Evolutionary conservation across 2,888 invertebrate species (phyloP).

Genomic region (Dorcus parallelipipedus): DNA sequence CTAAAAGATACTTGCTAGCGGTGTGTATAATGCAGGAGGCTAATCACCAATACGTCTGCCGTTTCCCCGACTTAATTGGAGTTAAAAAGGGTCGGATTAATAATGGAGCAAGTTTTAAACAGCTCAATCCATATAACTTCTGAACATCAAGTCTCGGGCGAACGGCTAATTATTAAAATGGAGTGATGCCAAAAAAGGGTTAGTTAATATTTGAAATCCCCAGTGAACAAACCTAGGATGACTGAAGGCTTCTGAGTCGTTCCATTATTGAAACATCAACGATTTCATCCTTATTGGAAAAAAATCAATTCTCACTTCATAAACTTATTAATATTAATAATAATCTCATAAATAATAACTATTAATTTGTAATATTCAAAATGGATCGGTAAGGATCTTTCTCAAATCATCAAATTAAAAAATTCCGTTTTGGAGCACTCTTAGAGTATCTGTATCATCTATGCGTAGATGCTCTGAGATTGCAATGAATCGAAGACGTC

Average conservation of each 20-base stretch:
- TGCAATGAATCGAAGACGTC: no score
- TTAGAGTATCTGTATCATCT: no score
- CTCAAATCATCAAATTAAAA: no score
- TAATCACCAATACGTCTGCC: constrained; percentile 41
- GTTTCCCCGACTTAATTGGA: constrained; percentile 42
- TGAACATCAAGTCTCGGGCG: constrained; percentile 3
- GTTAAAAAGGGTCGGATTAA: constrained; percentile 47
- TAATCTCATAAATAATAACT: no score
- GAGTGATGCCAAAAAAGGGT: constrained; percentile 40
- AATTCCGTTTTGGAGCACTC: no score
- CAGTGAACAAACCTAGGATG: neutral
- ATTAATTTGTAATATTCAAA: no score
- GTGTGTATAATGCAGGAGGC: constrained; percentile 30
- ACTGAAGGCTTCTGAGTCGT: neutral
- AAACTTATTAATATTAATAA: neutral
- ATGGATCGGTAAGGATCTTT: no score
- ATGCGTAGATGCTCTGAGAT: no score
- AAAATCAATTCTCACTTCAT: no score
- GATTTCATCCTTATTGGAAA: neutral
- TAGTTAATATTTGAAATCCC: constrained; percentile 15
- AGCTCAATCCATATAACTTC: constrained; percentile 26
- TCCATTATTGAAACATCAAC: neutral
- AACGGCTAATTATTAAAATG: constrained; percentile 41
- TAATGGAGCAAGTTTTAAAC: constrained; percentile 42
- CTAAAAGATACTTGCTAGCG: neutral